Evolutionary conservation across 2,888 invertebrate species (phyloP), one percentile per base, ranked within the genome.

Genomic region (Erebia palarica): DNA sequence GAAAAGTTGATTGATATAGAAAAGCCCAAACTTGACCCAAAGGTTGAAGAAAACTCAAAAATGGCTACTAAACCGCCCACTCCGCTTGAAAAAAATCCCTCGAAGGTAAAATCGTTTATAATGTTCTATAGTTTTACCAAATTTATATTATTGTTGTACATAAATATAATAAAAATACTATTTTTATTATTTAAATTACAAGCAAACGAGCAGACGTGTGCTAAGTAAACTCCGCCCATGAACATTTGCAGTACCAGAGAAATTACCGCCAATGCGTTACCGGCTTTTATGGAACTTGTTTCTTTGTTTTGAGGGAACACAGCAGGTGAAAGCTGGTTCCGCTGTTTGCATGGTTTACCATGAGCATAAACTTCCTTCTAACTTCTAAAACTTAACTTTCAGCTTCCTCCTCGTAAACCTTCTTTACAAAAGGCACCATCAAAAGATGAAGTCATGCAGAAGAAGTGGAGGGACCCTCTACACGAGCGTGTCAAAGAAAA

Each of bases 401-500:
- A 92, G 92, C 84, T 93, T 14, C 92, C 93, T 55, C 92, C 92
- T 4, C 86, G 93, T 42, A 93, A 92, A 76, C 91, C 94, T 5
- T 85, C 93, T 11, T 76, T 94, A 21, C 88, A 88, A 78, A 94
- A 94, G 75, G 90, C 92, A 74, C 84, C 89, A 18, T 92, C 94
- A 55, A 93, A 92, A 81, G 94, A 94, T 75, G 94, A 94, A 67
- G 82, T 83, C 3, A 86, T 87, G 21, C 85, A 91, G 44, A 94
- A 93, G 79, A 94, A 93, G 85, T 94, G 94, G 94, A 86, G 94
- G 71, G 94, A 94, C 71, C 94, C 94, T 10, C 82, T 94, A 21
- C 91, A 91, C 76, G 94, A 94, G 76, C 87, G 93, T 63, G 93
- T 93, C 49, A 93, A 94, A 81, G 93, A 94, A 69, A 94, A 92